These are phyloP conservation scores for Cyanistes caeruleus DNA, from an alignment of 2,113 vertebrate genomes.

Conservation along the genomic window DNA sequence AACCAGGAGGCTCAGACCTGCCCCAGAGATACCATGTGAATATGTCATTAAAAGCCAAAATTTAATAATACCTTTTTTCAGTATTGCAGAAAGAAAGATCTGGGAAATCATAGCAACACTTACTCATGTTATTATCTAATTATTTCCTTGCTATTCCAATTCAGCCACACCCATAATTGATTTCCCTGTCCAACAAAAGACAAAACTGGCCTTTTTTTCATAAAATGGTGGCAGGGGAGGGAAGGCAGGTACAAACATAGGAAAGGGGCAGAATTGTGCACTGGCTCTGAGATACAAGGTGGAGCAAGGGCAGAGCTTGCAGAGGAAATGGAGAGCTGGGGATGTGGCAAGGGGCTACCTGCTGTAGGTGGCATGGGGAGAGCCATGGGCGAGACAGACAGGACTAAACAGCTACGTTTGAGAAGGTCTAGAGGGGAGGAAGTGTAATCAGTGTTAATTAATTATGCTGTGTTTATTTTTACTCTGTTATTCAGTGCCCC, in stretches of 20 bases:
- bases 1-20: not conserved
- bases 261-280: not conserved
- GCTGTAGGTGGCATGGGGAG: not conserved
- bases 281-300: rapidly evolving
- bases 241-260: not conserved
- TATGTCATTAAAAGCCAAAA: not conserved
- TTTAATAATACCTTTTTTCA: not conserved
- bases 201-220: not conserved
- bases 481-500: conserved; percentile 45
- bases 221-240: not conserved
- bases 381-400: not conserved
- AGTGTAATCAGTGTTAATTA: conserved; percentile 51
- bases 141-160: not conserved
- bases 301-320: not conserved
- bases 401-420: not conserved
- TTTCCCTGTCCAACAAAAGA: not conserved
- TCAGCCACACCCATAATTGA: not conserved
- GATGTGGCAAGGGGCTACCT: not conserved
- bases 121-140: not conserved
- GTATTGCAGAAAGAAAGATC: not conserved
- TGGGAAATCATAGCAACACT: not conserved
- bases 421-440: conserved; percentile 1
- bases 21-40: not conserved
- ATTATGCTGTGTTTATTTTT: conserved; percentile 57
- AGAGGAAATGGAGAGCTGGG: not conserved